phyloP scores from a whole-genome alignment of 2,888 invertebrate genomes.

The Tetragonisca angustula region DNA sequence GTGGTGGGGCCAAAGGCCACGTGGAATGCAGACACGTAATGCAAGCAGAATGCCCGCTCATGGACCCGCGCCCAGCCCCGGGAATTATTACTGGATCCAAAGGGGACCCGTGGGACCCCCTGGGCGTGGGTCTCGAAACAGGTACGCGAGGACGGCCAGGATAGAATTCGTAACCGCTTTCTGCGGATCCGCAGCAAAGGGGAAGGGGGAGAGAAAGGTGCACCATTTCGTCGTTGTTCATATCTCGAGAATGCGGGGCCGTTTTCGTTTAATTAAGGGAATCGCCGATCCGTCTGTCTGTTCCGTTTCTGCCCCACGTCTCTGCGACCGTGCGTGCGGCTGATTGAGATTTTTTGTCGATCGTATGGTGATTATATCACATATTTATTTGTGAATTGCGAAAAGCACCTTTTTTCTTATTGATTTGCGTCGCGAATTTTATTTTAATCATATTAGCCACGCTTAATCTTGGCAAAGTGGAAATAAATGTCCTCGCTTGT shows the following conservation, averaged over 20 bases:
- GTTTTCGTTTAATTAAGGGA: slow-evolving; percentile 19
- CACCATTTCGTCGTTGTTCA: not conserved
- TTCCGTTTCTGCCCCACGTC: not conserved
- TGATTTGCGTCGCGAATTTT: no score
- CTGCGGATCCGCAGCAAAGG: not conserved
- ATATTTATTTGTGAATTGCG: no score
- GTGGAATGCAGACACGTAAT: slow-evolving; percentile 82
- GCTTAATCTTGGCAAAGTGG: no score
- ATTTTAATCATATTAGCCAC: no score
- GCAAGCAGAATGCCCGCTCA: slow-evolving; percentile 79
- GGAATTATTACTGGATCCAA: slow-evolving; percentile 79
- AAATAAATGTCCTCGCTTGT: no score
- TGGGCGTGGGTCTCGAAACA: slow-evolving; percentile 65
- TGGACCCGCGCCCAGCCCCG: slow-evolving; percentile 63
- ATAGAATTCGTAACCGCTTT: slow-evolving; percentile 27
- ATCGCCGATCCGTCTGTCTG: not conserved
- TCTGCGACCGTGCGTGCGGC: no score
- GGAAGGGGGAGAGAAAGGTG: not conserved
- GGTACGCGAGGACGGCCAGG: slow-evolving; percentile 47
- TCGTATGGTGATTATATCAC: no score
- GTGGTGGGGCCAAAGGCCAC: slow-evolving; percentile 78
- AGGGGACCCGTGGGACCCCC: slow-evolving; percentile 64
- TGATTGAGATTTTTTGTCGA: not conserved
- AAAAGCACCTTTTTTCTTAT: no score
- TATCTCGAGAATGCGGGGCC: not conserved